Evolutionary conservation across 2,797 vertebrate species (phyloP).

Genomic region (Cryptoprocta ferox): DNA sequence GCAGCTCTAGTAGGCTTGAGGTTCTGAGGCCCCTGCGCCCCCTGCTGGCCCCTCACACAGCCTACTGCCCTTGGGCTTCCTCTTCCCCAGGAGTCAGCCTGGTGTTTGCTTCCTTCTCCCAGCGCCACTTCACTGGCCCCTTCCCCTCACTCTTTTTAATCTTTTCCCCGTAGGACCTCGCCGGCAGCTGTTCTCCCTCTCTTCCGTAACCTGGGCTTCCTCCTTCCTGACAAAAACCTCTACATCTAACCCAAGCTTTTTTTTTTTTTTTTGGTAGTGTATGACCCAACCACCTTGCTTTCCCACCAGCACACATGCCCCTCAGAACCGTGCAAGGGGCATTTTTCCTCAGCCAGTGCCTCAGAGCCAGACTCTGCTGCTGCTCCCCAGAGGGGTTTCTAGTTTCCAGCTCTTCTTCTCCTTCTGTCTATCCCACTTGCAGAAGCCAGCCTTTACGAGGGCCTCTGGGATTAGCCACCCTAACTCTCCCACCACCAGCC

Average conservation of each 20-base stretch:
- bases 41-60: slow-evolving; percentile 41
- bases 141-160: background rate
- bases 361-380: background rate
- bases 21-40: slow-evolving; percentile 24
- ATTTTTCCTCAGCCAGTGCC: background rate
- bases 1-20: background rate
- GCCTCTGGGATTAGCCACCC: background rate
- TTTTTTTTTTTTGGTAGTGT: background rate
- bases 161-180: background rate
- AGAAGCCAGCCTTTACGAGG: background rate
- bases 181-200: background rate
- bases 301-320: background rate
- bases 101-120: background rate
- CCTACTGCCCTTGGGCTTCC: background rate
- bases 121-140: background rate
- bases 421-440: background rate
- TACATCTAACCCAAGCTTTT: background rate
- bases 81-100: background rate
- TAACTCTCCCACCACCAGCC: background rate
- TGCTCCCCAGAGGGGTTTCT: background rate
- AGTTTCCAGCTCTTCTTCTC: background rate
- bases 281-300: background rate
- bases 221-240: slow-evolving; percentile 7
- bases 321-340: background rate
- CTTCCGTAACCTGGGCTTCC: background rate